These are phyloP conservation scores for Chamaea fasciata DNA, from an alignment of 2,113 vertebrate genomes.

Conservation along the genomic window DNA sequence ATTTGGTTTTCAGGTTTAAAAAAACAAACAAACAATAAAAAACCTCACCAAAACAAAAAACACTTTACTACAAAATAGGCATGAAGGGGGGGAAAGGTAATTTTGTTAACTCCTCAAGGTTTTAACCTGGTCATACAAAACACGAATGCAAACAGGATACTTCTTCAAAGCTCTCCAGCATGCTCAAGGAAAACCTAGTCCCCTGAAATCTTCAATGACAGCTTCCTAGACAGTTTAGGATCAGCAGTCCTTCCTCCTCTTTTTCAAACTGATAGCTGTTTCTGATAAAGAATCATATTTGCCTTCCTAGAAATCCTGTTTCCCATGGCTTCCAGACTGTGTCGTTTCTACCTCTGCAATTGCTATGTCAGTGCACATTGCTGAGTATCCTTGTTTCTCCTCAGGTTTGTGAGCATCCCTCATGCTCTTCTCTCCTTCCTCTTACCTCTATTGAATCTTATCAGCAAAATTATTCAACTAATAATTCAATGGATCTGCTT, in stretches of 20 bases:
- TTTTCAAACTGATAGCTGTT: not conserved
- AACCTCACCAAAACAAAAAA: not conserved
- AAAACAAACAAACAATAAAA: not conserved
- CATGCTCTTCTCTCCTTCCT: not conserved
- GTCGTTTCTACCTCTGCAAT: not conserved
- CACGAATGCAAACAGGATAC: not conserved
- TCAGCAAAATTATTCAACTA: slow-evolving; percentile 5
- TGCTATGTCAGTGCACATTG: not conserved
- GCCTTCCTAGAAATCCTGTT: not conserved
- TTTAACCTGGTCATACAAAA: not conserved
- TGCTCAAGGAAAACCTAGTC: not conserved
- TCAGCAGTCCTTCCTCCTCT: not conserved
- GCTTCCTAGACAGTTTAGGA: not conserved
- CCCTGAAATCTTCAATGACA: not conserved
- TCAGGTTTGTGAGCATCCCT: not conserved
- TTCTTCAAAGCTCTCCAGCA: not conserved
- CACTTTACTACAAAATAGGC: not conserved
- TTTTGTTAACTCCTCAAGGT: not conserved
- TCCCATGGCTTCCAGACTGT: not conserved
- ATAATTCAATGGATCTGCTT: slow-evolving; percentile 14
- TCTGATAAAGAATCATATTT: not conserved
- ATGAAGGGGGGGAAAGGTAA: fast-evolving
- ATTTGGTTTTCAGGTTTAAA: not conserved
- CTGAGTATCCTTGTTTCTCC: not conserved
- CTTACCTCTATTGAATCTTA: not conserved